Base-by-base conservation (phyloP, 2,113 vertebrate genomes). In the Myotis davidii region DNA sequence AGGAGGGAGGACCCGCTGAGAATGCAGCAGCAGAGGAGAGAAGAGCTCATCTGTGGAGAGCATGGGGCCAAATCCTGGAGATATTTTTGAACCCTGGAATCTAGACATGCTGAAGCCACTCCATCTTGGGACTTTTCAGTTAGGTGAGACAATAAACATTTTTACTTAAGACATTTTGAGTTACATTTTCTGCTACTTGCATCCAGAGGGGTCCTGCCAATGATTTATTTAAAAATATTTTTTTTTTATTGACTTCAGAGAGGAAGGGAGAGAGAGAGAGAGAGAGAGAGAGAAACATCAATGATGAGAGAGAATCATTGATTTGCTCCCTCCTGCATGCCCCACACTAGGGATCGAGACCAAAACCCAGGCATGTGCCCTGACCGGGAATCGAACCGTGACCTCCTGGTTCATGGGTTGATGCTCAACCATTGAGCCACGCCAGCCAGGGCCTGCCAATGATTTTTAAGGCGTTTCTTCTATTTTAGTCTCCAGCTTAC, bases 101-200 rank as follows among this genome's bases (percentile, higher is more conserved):
- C 52, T 37, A 85, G 52, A 86, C 37, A 56, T n/a, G 18, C 39
- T 37, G 54, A 85, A 83, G 74, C 29, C 67, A 21, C 91, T 85
- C 78, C 86, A 61, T 56, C 39, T 27, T 5, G 6, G 48, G 85
- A 88, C 39, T 65, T 95, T 56, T 85, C 32, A 91, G 7, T 54
- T 94, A 70, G 9, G 11, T 85, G 74, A 96, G 32, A 59, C 32
- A 88, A 76, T 82, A 79, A 85, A 67, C 59, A 45, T n/a, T 86
- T 94, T 89, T 85, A 54, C 56, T 20, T 72, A 88, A 90, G 54
- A 92, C 27, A 93, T 21, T 85, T 81, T 65, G 65, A 96, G 56
- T 88, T 85, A 96, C 34, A 88, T 61, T 92, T 89, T 96, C 92
- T 96, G 50, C 87, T 93, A 82, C 52, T 94, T 89, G 37, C 10